These are phyloP conservation scores for Ictalurus punctatus DNA, from an alignment of 2,113 vertebrate genomes.

Conservation along the genomic window DNA sequence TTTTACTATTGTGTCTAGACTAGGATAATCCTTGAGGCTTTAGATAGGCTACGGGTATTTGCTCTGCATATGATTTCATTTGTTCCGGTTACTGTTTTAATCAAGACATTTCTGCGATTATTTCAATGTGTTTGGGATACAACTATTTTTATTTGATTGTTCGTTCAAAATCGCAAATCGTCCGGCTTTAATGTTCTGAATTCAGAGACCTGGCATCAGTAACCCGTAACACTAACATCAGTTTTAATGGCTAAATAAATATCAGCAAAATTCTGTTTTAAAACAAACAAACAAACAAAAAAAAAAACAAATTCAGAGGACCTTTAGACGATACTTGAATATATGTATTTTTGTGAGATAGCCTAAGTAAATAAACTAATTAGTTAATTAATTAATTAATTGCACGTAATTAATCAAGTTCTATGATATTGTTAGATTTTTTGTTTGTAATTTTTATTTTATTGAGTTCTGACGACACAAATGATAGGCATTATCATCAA, in stretches of 20 bases:
- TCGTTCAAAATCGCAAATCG: neutral
- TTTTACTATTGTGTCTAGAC: neutral
- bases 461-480: neutral
- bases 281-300: neutral
- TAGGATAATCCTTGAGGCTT: neutral
- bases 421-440: neutral
- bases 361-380: neutral
- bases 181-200: neutral
- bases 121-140: neutral
- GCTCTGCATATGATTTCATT: neutral
- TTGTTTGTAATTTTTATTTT: neutral
- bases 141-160: neutral
- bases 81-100: neutral
- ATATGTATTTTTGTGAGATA: neutral
- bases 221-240: neutral
- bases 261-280: neutral
- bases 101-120: neutral
- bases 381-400: neutral
- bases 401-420: too few relatives aligned
- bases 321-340: neutral
- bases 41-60: neutral
- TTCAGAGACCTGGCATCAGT: neutral
- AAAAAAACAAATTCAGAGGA: neutral
- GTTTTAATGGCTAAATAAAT: neutral
- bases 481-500: neutral